Conservation (phyloP, 2,113 vertebrate species). For the Microcebus murinus region DNA sequence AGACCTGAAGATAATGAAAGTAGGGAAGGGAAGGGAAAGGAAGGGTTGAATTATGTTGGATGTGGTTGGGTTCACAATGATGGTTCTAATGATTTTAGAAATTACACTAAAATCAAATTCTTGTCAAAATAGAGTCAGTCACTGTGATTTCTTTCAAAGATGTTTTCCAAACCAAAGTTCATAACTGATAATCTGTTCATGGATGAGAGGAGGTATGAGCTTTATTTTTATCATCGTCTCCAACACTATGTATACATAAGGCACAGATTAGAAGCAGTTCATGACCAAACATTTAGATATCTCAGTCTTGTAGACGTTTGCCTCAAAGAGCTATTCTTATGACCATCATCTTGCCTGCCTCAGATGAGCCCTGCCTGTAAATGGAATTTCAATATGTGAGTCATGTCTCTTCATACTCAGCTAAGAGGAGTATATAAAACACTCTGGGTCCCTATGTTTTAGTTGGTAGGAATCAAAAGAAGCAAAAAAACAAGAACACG, state of each 20-base stretch:
- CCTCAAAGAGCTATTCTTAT: neutral
- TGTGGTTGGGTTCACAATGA: neutral
- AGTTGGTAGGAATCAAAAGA: slow-evolving; percentile 24
- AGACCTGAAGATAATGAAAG: neutral
- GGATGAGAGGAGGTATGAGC: neutral
- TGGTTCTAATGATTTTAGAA: neutral
- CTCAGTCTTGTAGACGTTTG: neutral
- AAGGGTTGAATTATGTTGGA: neutral
- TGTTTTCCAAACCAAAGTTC: neutral
- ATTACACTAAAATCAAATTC: slow-evolving; percentile 20
- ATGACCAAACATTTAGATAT: neutral
- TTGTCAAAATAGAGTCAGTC: neutral
- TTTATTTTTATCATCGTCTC: neutral
- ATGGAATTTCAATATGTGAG: neutral
- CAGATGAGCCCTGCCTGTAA: neutral
- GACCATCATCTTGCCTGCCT: neutral
- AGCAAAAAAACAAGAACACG: neutral
- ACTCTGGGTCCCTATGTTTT: neutral
- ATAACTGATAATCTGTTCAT: neutral
- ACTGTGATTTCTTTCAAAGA: neutral
- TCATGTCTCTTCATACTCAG: neutral
- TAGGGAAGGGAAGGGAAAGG: no score
- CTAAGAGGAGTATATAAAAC: neutral
- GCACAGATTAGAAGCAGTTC: neutral
- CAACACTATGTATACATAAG: neutral